phyloP scores from a whole-genome alignment of 2,113 vertebrate genomes.

The Microtus oregoni region DNA sequence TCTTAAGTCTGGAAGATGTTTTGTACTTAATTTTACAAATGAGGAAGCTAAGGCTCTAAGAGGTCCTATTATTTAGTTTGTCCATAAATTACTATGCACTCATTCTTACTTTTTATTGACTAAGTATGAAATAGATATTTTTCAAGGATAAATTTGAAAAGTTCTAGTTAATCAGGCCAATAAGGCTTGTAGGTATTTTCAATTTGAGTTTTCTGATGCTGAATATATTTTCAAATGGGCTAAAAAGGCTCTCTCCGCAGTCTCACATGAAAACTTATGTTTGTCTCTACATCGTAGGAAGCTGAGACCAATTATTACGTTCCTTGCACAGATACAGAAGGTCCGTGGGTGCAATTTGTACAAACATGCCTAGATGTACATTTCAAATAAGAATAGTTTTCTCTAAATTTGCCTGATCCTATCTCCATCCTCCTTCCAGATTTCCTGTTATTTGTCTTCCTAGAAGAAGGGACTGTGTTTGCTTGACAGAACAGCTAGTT shows the following conservation, averaged over 20 bases:
- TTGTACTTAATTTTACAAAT: slow-evolving; percentile 41
- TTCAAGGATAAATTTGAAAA: slow-evolving; percentile 59
- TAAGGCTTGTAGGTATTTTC: slow-evolving; percentile 11
- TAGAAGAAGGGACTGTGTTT: slow-evolving; percentile 45
- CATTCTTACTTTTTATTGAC: slow-evolving; percentile 53
- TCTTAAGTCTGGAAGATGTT: background rate
- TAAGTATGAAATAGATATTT: slow-evolving; percentile 49
- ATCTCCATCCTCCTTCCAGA: slow-evolving; percentile 64
- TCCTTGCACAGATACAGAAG: slow-evolving; percentile 76
- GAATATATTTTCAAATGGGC: slow-evolving; percentile 65
- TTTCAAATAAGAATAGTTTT: slow-evolving; percentile 79
- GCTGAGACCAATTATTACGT: slow-evolving; percentile 80
- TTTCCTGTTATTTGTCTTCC: slow-evolving; percentile 71
- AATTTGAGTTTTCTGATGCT: slow-evolving; percentile 51
- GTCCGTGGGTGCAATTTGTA: slow-evolving; percentile 77
- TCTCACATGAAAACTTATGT: slow-evolving; percentile 78
- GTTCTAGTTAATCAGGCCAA: slow-evolving; percentile 51
- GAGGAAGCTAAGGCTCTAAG: slow-evolving; percentile 34
- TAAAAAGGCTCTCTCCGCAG: slow-evolving; percentile 67
- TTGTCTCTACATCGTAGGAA: slow-evolving; percentile 69
- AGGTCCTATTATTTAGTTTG: background rate
- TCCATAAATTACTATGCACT: background rate
- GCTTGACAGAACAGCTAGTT: slow-evolving; percentile 63
- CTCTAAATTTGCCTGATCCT: slow-evolving; percentile 67
- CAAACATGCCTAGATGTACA: slow-evolving; percentile 79